A percentile compares a stretch with the other conserved stretches of the same genome.
These are phyloP conservation scores for Hylyphantes graminicola DNA, from an alignment of 1,140 invertebrate species.

Conservation along the genomic window DNA sequence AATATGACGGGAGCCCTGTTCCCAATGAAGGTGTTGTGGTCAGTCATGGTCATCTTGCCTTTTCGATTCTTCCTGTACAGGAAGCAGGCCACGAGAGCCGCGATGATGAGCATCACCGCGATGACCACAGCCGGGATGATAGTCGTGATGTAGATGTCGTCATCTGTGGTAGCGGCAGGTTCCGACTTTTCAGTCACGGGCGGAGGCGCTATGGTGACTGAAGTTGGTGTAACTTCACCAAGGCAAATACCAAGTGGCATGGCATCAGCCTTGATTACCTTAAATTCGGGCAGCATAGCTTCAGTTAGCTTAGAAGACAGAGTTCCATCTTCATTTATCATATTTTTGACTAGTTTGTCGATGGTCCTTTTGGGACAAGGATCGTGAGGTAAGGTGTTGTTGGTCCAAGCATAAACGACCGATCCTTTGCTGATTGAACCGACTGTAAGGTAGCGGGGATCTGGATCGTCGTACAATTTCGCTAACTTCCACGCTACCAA, in stretches of 20 bases:
- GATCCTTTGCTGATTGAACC: constrained; percentile 70
- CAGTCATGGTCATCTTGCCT: constrained; percentile 81
- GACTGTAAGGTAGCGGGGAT: constrained; percentile 79
- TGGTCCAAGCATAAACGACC: constrained; percentile 80
- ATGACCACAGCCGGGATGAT: constrained; percentile 91
- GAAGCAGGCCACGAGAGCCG: constrained; percentile 87
- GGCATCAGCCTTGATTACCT: constrained; percentile 78
- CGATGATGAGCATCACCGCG: constrained; percentile 85
- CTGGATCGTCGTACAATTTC: constrained; percentile 79
- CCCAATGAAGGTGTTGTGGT: constrained; percentile 75
- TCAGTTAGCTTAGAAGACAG: constrained; percentile 74
- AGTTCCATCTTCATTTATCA: constrained; percentile 70
- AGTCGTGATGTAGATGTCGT: constrained; percentile 90
- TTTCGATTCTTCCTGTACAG: constrained; percentile 85
- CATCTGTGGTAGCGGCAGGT: constrained; percentile 67
- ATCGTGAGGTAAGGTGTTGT: constrained; percentile 76
- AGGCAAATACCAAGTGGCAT: constrained; percentile 79
- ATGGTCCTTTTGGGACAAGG: constrained; percentile 83
- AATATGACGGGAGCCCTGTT: constrained; percentile 96
- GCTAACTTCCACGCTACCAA: constrained; percentile 83
- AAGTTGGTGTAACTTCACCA: constrained; percentile 69
- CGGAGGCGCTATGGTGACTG: constrained; percentile 62
- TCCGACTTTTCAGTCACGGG: constrained; percentile 68
- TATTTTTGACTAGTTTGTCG: constrained; percentile 75
- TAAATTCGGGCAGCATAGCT: constrained; percentile 82